A percentile compares a stretch with the other conserved stretches of the same genome.
Evolutionary conservation across 1,140 invertebrate species (phyloP).

Genomic region (Thaumetopoea pityocampa): DNA sequence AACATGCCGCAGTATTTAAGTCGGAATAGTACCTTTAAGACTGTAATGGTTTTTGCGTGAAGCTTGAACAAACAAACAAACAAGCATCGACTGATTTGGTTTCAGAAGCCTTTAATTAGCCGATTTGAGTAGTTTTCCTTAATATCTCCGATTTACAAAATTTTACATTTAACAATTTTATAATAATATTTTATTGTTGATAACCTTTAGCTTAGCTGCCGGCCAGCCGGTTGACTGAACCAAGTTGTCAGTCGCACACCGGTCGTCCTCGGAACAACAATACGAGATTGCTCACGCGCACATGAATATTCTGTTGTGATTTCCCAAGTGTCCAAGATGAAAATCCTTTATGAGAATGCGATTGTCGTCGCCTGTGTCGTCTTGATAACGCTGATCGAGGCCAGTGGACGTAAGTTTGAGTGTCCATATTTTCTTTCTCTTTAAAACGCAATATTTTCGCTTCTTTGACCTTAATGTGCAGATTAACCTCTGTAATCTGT

Average conservation of each 20-base stretch:
- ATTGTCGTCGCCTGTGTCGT: constrained; percentile 14
- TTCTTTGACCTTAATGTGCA: constrained; percentile 11
- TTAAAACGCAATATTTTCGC: constrained; percentile 7
- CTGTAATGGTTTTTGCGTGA: too few species aligned
- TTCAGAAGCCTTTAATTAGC: too few species aligned
- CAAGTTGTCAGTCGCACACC: constrained; percentile 31
- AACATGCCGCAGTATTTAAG: too few species aligned
- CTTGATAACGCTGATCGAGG: constrained; percentile 10
- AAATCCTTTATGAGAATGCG: constrained; percentile 6
- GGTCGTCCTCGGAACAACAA: constrained; percentile 20
- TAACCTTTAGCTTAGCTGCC: constrained; percentile 33
- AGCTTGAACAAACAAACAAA: too few species aligned
- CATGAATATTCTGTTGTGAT: constrained; percentile 6
- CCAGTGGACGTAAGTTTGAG: constrained; percentile 27
- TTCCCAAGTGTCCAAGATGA: constrained; percentile 15
- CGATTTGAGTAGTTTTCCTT: too few species aligned
- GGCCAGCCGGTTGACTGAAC: constrained; percentile 21
- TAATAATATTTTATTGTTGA: constrained; percentile 30
- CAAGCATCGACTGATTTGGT: too few species aligned
- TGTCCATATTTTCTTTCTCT: constrained; percentile 6
- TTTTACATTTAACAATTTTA: too few species aligned
- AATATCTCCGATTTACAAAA: too few species aligned
- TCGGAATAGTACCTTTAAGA: too few species aligned
- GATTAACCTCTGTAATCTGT: constrained; percentile 15
- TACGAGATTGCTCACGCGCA: constrained; percentile 8